Percentiles rank a stretch among this genome's conserved stretches.
These are phyloP conservation scores for Eumacrocentrus americanus DNA, from an alignment of 2,888 invertebrate genomes.

Conservation along the genomic window DNA sequence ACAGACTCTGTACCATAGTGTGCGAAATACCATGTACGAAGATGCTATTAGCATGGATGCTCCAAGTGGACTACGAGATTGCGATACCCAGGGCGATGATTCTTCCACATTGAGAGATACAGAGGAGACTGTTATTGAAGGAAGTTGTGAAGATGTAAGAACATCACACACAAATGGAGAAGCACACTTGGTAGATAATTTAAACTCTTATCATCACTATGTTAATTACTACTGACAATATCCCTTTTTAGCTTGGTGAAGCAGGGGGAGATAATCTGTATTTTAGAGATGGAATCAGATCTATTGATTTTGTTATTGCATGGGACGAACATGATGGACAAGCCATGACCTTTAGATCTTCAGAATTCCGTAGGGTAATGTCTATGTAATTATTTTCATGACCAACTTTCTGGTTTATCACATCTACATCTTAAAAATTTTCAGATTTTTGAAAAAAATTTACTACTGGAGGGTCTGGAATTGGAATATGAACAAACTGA, in stretches of 20 bases:
- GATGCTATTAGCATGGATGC: slow-evolving; percentile 41
- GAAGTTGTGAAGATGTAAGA: slow-evolving; percentile 43
- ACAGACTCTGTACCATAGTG: slow-evolving; percentile 47
- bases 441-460: slow-evolving; percentile 73
- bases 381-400: neutral
- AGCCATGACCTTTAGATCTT: slow-evolving; percentile 55
- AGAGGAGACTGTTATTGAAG: slow-evolving; percentile 44
- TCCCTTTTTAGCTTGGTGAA: slow-evolving; percentile 37
- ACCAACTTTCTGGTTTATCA: too few relatives aligned
- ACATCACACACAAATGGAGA: slow-evolving; percentile 32
- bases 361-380: slow-evolving; percentile 47
- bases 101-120: slow-evolving; percentile 39
- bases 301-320: slow-evolving; percentile 80
- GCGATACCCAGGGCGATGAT: slow-evolving; percentile 30
- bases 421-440: slow-evolving; percentile 11
- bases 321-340: slow-evolving; percentile 71
- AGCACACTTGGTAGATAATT: slow-evolving; percentile 40
- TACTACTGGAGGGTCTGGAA: slow-evolving; percentile 75
- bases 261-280: slow-evolving; percentile 65
- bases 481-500: slow-evolving; percentile 74
- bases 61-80: slow-evolving; percentile 18
- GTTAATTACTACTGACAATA: too few relatives aligned
- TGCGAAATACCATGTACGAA: slow-evolving; percentile 43
- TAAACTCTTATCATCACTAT: neutral
- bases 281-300: slow-evolving; percentile 74